Evolutionary conservation across 2,113 vertebrate genomes (phyloP), one percentile per base, ranked within the genome.

Genomic region (Alosa alosa): DNA sequence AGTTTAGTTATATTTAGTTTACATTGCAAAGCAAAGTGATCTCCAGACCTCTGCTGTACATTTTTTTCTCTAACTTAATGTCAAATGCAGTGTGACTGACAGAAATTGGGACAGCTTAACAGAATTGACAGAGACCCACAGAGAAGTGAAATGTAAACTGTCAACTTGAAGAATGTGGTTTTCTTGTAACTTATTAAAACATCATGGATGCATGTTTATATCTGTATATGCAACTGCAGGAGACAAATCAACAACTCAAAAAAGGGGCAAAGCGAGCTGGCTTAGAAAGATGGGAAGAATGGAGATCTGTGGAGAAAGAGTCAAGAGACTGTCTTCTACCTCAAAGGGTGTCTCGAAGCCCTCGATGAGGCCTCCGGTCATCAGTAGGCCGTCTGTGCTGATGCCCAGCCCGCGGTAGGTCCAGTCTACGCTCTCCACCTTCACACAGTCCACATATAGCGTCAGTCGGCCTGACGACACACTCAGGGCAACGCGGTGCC

Each of bases 351-450:
- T 95, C 88, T 97, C 96, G 0, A 95, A 96, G 52, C 93, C 88
- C 83, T 96, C 95, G 0, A 96, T 86, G 84, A 94, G 93, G 82
- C 97, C 97, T 64, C 97, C 97, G 0, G 97, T 8, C 92, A 98
- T 89, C 60, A 97, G 68, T 41, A 97, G 94, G 4, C 96, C 96
- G 0, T 97, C 95, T 0, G 93, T 92, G 87, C 86, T 85, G 88
- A 97, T 92, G 31, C 92, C 95, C 91, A 96, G 90, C 46, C 96
- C 95, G 0, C 92, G 91, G 68, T 95, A 93, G n/a, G 93, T 88
- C 97, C 97, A 98, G 88, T 93, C 94, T 55, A 96, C 94, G 0
- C 93, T 96, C 91, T 97, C 97, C 89, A 96, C 90, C 94, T 96
- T 93, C 25, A 91, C 87, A 44, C 97, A 98, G 94, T 98, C 97